Base-by-base conservation (phyloP, 2,113 vertebrate species). In the Callipepla californica region DNA sequence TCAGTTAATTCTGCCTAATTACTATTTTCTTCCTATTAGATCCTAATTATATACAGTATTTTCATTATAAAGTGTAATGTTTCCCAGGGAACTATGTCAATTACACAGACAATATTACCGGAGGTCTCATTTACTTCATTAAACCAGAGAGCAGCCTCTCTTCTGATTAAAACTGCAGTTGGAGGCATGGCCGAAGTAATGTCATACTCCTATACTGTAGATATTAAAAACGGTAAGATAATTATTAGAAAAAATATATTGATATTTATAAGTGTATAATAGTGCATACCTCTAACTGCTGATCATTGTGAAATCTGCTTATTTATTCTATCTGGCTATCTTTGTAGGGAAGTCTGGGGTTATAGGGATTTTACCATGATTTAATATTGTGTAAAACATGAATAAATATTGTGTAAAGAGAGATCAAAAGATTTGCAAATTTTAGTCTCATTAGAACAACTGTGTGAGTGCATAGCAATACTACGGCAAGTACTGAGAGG, bases 41-140 rank as follows among this genome's bases (percentile, higher is more conserved):
- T 97, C 97, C 97, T 98, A 98, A 98, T 98, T 98, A 98, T 97
- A 97, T 98, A 97, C 97, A 98, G 97, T 98, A 98, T 98, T 98
- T 98, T 98, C 98, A 98, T 98, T 98, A 98, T 97, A 96, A 98
- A 98, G 95, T 94, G 68, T 97, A 98, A 98, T 97, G 97, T 97
- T 97, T 98, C 97, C 97, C 97, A 95, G 95, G 98, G 97, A 98
- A 97, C 97, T 96, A 90, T 97, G 97, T 97, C 97, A 98, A 97
- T 98, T 98, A 97, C 94, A 90, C 81, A 96, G 96, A 92, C 95
- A 74, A 96, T 97, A 97, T 97, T 97, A 98, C 97, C 83, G 1
- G 68, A 96, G 97, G 96, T 98, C 97, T 97, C 96, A 96, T 97
- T 98, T 97, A 97, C 96, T 95, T 97, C 97, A 98, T 98, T 98